Conservation (phyloP, 2,113 vertebrate genomes). For the Neoarius graeffei region DNA sequence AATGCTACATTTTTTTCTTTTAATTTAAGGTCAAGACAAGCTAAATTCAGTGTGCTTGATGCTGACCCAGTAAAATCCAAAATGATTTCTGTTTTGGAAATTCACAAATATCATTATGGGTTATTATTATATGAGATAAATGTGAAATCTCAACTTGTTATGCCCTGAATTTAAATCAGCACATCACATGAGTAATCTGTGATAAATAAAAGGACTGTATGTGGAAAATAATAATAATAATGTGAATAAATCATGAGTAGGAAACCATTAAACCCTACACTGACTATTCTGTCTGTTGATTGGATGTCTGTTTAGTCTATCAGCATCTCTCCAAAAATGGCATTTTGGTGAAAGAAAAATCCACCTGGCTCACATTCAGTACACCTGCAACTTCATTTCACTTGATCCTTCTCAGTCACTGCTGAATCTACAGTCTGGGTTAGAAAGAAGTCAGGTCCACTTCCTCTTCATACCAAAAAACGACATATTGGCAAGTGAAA, state of each 20-base stretch:
- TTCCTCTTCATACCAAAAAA: neutral
- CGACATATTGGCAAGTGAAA: neutral
- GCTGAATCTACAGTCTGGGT: neutral
- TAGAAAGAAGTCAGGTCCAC: neutral
- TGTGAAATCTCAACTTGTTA: neutral
- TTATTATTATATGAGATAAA: neutral
- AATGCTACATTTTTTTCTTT: no score
- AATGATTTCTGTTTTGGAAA: neutral
- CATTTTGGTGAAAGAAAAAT: neutral
- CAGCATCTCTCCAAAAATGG: neutral
- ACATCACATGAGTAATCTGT: neutral
- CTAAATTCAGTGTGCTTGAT: neutral
- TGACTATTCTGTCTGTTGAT: neutral
- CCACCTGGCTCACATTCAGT: neutral
- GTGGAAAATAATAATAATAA: no score
- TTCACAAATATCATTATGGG: neutral
- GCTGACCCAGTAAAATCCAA: neutral
- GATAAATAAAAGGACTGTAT: no score
- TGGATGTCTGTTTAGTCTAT: neutral
- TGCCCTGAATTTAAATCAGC: neutral
- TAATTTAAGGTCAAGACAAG: neutral
- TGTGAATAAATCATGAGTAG: no score
- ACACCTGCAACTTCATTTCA: neutral
- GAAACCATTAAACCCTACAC: neutral
- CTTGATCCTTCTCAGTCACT: neutral